Percentiles rank a stretch among this genome's conserved stretches.
phyloP scores from a whole-genome alignment of 2,888 invertebrate genomes.

The Napeogenes inachia region DNA sequence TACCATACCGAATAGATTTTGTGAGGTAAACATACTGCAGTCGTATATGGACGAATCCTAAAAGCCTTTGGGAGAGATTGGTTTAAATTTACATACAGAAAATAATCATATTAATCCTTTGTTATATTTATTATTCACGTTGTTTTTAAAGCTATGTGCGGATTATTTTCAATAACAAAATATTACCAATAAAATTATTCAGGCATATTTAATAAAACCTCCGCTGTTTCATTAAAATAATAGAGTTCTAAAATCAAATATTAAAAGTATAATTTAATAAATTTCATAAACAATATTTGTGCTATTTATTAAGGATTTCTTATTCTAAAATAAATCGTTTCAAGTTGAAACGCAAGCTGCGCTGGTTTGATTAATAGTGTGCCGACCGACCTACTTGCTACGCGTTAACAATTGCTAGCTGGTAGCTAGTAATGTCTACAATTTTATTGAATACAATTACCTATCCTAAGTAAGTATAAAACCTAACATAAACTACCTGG shows the following conservation, averaged over 20 bases:
- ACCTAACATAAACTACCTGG: too few relatives aligned
- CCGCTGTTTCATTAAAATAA: too few relatives aligned
- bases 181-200: too few relatives aligned
- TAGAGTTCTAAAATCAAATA: too few relatives aligned
- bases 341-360: constrained; percentile 30
- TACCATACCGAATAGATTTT: constrained; percentile 19
- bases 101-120: constrained; percentile 3
- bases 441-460: not conserved
- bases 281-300: too few relatives aligned
- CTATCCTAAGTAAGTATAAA: too few relatives aligned
- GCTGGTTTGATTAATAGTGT: constrained; percentile 30
- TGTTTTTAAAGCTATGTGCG: not conserved
- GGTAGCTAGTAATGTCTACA: not conserved
- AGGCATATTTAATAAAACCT: too few relatives aligned
- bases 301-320: not conserved
- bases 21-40: constrained; percentile 19
- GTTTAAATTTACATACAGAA: constrained; percentile 13
- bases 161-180: too few relatives aligned
- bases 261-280: too few relatives aligned
- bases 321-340: not conserved
- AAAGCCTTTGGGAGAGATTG: constrained; percentile 17
- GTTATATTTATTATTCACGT: not conserved
- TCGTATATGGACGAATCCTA: constrained; percentile 15
- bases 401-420: constrained; percentile 2
- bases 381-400: constrained; percentile 23